Conservation (phyloP, 1,140 invertebrate genomes). For the Elysia chlorotica region DNA sequence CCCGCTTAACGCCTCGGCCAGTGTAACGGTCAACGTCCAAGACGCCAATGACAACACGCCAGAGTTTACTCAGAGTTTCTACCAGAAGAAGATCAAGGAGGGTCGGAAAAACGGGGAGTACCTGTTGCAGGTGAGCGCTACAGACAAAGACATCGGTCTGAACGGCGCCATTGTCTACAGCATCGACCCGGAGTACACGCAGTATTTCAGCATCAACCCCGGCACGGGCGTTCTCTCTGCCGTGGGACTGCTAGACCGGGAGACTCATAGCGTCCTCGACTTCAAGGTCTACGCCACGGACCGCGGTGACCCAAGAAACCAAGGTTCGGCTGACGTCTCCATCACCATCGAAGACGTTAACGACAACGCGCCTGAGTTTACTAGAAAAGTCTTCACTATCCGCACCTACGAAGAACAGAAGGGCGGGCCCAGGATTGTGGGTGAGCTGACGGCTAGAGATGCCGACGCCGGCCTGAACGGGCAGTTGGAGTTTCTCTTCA, state of each 20-base stretch:
- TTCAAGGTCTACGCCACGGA: conserved; percentile 31
- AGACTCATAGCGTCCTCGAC: conserved; percentile 21
- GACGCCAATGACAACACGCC: conserved; percentile 41
- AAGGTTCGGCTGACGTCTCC: conserved; percentile 89
- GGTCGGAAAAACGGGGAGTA: conserved; percentile 28
- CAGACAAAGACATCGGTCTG: conserved; percentile 78
- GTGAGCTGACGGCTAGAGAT: conserved; percentile 69
- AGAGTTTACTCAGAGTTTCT: conserved; percentile 62
- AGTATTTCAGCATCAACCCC: conserved; percentile 30
- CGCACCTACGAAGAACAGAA: conserved; percentile 34
- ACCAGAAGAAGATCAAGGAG: conserved; percentile 64
- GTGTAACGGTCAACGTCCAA: conserved; percentile 77
- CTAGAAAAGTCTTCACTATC: conserved; percentile 29
- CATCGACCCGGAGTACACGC: conserved; percentile 17
- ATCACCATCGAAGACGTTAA: conserved; percentile 90
- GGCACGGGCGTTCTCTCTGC: conserved; percentile 34
- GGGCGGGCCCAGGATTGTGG: conserved; percentile 24
- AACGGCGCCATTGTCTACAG: conserved; percentile 64
- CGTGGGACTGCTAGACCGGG: conserved; percentile 34
- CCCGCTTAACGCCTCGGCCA: conserved; percentile 67
- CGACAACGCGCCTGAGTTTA: conserved; percentile 87
- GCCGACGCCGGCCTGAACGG: conserved; percentile 87
- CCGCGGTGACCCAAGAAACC: conserved; percentile 34
- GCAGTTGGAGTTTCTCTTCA: conserved; percentile 48
- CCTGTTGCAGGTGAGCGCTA: conserved; percentile 72